Base-by-base conservation (phyloP, 2,888 invertebrate species). In the Frankliniella intonsa region DNA sequence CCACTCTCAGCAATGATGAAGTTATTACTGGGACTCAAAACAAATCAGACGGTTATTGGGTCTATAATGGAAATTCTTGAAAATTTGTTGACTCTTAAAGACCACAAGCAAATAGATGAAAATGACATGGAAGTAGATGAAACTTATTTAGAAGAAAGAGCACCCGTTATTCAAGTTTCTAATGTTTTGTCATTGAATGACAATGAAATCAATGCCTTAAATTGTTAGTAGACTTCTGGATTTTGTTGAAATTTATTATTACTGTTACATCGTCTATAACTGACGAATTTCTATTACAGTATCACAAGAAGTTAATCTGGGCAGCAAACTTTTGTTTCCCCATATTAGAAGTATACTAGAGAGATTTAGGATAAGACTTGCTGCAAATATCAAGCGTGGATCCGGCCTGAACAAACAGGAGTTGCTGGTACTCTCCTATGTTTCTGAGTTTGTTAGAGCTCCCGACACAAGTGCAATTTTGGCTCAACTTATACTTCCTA, bases 61-160 rank as follows among this genome's bases (percentile, higher is more conserved):
- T 88, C 91, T 51, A 92, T 95, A 82, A 88, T 95, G 85, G 93
- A 93, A 85, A 92, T 95, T 88, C 89, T 95, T 17, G 94, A 95
- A 85, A 93, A 93, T 84, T 87, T 96, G 84, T 86, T 96, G 81
- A 93, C 92, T 0, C 87, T 93, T 25, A 90, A 92, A 84, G 90
- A 91, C 84, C 91, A 92, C 65, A 91, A 91, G 83, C 88, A 85
- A 88, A 89, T 83, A 55, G 85, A 86, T n/a, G 85, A 85, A 49
- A 83, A 80, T 50, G 83, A 82, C 10, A 80, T 85, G 10, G 84
- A 85, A 80, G 84, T 82, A 62, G 82, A 84, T 80, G 82, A 85
- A 38, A 76, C 69, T 22, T 76, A 25, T 22, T 50, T 86, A 11
- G 83, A 84, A 22, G 85, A 85, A 12, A 22, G 25, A 25, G 69